Evolutionary conservation across 2,888 invertebrate genomes (phyloP), one percentile per base, ranked within the genome.

Genomic region (Dryobota labecula): DNA sequence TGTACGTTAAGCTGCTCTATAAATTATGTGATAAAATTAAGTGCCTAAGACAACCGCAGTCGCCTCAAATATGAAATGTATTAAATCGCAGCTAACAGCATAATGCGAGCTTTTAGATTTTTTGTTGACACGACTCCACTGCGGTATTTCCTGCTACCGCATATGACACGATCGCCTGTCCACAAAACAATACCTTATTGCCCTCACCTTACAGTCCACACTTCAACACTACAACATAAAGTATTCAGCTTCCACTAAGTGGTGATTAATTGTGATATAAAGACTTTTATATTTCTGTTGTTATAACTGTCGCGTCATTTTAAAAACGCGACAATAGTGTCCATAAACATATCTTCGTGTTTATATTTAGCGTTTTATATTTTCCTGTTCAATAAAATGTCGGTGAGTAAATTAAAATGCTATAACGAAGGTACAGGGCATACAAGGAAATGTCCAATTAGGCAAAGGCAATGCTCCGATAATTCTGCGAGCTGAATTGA

Each of bases 231-330:
- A 71, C 51, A 66, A 77, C 49, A 75, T 58, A 83, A 86, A 89
- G 81, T 83, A 87, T 87, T 83, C 80, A 79, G 80, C 83, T 88
- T 87, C 87, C 81, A 86, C 88, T 90, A 93, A 94, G 90, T 92
- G 93, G 93, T 94, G 95, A 96, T 95, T 95, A 95, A 96, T 95
- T 91, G 93, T 92, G 92, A 92, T 94, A 93, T 95, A 92, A 95
- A 94, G 91, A 92, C 89, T 92, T 94, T 93, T 93, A 93, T 93
- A 93, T 92, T 92, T 93, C 90, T 94, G 92, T 94, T 94, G 92
- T 93, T 92, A 90, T 93, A 90, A 90, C 89, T 80, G 91, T 88
- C 90, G 90, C 90, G 90, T 91, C 92, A 93, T 92, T 92, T 92
- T 91, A 89, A 91, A 91, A 90, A 86, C 86, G 87, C 87, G 89